Evolutionary conservation across 2,888 invertebrate species (phyloP).

Genomic region (Diplolepis rosae): DNA sequence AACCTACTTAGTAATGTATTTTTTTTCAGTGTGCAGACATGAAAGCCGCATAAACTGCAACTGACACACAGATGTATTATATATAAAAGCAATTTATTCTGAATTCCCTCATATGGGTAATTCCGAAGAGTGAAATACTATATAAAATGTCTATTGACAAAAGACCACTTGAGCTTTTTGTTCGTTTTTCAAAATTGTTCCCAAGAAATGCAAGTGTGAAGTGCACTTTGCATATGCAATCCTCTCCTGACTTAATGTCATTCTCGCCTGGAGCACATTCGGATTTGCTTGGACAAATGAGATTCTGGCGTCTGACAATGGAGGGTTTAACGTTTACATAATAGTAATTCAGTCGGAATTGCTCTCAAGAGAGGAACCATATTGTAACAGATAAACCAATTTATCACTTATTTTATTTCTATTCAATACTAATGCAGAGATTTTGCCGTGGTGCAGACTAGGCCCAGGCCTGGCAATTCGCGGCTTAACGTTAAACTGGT

Average conservation of each 20-base stretch:
- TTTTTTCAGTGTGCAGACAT: too few relatives aligned
- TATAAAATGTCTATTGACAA: not conserved
- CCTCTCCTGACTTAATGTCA: not conserved
- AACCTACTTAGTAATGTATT: too few relatives aligned
- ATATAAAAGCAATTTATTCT: too few relatives aligned
- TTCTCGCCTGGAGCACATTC: not conserved
- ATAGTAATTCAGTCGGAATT: not conserved
- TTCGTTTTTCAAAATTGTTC: not conserved
- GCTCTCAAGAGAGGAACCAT: not conserved
- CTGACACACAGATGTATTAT: too few relatives aligned
- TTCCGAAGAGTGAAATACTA: too few relatives aligned
- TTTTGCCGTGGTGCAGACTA: too few relatives aligned
- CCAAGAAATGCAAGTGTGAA: not conserved
- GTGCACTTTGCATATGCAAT: not conserved
- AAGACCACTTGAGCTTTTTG: not conserved
- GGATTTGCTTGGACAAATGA: not conserved
- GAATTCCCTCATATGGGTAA: too few relatives aligned
- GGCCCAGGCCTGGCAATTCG: too few relatives aligned
- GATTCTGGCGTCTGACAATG: not conserved
- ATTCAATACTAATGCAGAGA: too few relatives aligned
- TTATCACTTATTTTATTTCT: not conserved
- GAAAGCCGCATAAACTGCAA: too few relatives aligned
- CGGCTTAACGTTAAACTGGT: too few relatives aligned
- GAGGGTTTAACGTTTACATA: not conserved
- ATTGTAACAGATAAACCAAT: not conserved